phyloP scores from a whole-genome alignment of 1,140 invertebrate genomes.

The Grapholita molesta region DNA sequence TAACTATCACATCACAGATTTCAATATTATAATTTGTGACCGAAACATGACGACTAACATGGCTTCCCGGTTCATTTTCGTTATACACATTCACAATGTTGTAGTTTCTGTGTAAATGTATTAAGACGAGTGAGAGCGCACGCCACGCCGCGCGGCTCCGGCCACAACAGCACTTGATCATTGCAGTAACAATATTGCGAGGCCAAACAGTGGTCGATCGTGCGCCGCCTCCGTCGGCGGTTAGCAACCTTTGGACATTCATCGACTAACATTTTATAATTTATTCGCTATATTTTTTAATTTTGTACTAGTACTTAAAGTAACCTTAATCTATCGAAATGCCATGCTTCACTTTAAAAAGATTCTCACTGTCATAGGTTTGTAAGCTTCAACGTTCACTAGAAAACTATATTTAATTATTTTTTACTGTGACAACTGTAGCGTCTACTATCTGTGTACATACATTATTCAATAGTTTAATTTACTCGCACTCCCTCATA shows the following conservation, averaged over 20 bases:
- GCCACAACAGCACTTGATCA: constrained; percentile 24
- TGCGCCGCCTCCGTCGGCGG: neutral
- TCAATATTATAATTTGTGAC: constrained; percentile 39
- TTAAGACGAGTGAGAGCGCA: neutral
- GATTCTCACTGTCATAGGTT: constrained; percentile 43
- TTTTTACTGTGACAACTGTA: constrained; percentile 6
- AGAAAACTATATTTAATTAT: constrained; percentile 12
- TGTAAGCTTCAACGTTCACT: constrained; percentile 20
- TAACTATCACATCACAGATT: constrained; percentile 65
- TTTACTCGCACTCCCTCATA: neutral
- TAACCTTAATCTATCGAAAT: constrained; percentile 38
- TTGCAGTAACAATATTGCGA: constrained; percentile 41
- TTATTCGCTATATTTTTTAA: neutral
- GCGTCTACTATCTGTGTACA: constrained; percentile 5
- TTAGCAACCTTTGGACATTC: neutral
- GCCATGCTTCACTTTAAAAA: constrained; percentile 41
- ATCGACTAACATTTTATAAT: constrained; percentile 1
- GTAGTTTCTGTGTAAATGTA: neutral
- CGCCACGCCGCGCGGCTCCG: constrained; percentile 18
- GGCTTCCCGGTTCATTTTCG: neutral
- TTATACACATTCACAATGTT: neutral
- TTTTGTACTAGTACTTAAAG: constrained; percentile 23
- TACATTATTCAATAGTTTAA: constrained; percentile 11
- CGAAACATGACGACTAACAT: constrained; percentile 25
- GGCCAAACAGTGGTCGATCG: constrained; percentile 13